Evolutionary conservation across 1,140 invertebrate species (phyloP), one percentile per base, ranked within the genome.

Genomic region (Calephelis nemesis): DNA sequence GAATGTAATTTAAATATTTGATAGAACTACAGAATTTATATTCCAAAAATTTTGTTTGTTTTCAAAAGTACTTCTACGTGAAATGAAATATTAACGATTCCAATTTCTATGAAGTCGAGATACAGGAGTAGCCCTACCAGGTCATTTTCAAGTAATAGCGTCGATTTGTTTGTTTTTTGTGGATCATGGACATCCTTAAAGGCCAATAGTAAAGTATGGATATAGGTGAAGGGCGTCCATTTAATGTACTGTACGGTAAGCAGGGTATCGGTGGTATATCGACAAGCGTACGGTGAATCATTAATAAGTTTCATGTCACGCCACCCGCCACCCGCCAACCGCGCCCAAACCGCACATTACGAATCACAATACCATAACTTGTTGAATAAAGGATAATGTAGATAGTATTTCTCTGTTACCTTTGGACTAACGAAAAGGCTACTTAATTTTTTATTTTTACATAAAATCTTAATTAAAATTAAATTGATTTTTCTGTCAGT

Each of bases 181-280:
- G 9, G 42, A 42, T 65, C 49, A 19, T 52, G 40, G 30, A 54
- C 19, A 10, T 0, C 52, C 30, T 11, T 58, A 30, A 58, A 12
- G 39, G 12, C 9, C 7, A 58, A 58, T 58, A 12, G 54, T 58
- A 39, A 39, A 58, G 11, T 66, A 45, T 13, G 9, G 15, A 50
- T 58, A 79, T 72, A 71, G 78, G 75, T 81, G 79, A 84, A 82
- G 82, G 79, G 67, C 67, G 50, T n/a, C n/a, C 62, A 69, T 40
- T 30, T 5, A 62, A 30, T 65, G 19, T n/a, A 52, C 30, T 52
- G 30, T 30, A 54, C 64, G 42, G 39, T 54, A 42, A 52, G 47
- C 12, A 42, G 64, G 54, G 7, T 30, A 30, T 30, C 30, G 30
- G 30, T 30, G 30, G 30, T 30, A 45, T 52, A 65, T 65, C 49